Evolutionary conservation across 2,113 vertebrate genomes (phyloP).

Genomic region (Pipra filicauda): DNA sequence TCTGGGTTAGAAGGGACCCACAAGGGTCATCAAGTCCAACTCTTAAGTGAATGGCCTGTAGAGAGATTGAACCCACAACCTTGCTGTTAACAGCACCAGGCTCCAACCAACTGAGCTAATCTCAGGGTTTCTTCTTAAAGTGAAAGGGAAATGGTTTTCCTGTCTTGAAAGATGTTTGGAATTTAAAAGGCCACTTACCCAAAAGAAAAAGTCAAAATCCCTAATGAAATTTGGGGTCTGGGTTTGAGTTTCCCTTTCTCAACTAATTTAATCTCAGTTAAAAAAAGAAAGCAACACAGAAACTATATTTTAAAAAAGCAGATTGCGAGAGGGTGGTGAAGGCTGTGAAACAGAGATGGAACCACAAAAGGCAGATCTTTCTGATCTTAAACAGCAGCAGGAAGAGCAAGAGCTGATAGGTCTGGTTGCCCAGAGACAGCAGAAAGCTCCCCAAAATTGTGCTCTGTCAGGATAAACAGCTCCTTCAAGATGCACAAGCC

Average conservation of each 20-base stretch:
- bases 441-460: background rate
- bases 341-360: background rate
- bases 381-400: background rate
- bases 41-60: background rate
- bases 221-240: background rate
- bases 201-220: background rate
- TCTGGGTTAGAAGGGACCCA: background rate
- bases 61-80: background rate
- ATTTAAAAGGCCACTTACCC: background rate
- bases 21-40: background rate
- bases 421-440: background rate
- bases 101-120: background rate
- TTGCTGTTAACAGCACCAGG: background rate
- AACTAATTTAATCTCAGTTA: background rate
- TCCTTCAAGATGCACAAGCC: rapidly evolving
- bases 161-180: background rate
- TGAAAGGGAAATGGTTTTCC: background rate
- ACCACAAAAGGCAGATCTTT: background rate
- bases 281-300: background rate
- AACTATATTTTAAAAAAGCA: rapidly evolving
- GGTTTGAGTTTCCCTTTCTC: background rate
- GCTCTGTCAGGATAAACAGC: rapidly evolving
- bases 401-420: background rate
- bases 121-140: background rate
- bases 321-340: background rate